Evolutionary conservation across 2,888 invertebrate genomes (phyloP).

Genomic region (Metallyticus violacea): DNA sequence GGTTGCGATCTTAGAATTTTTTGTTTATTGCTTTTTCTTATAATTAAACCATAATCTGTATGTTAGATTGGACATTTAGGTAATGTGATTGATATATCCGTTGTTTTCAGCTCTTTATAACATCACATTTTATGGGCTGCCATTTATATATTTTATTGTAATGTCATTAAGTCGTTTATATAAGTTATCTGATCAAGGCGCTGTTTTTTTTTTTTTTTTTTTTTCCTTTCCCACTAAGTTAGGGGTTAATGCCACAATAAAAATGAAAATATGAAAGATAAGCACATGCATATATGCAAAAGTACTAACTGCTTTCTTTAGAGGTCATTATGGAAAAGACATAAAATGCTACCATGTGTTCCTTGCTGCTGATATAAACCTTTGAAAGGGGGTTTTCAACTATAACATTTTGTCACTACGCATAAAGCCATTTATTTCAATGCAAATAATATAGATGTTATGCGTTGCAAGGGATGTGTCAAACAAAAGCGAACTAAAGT

Average conservation of each 20-base stretch:
- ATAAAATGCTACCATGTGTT: background rate
- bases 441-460: too few relatives aligned
- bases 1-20: too few relatives aligned
- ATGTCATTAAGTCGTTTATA: background rate
- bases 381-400: too few relatives aligned
- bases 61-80: too few relatives aligned
- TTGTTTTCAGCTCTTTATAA: background rate
- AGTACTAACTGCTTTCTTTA: background rate
- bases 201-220: too few relatives aligned
- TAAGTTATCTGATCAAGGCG: background rate
- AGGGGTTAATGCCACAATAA: background rate
- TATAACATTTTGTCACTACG: background rate
- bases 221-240: background rate
- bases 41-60: too few relatives aligned
- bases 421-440: too few relatives aligned
- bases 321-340: background rate
- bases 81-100: background rate
- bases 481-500: too few relatives aligned
- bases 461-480: too few relatives aligned
- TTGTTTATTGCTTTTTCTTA: too few relatives aligned
- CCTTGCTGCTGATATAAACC: background rate
- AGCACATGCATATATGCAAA: background rate
- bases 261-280: background rate
- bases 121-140: background rate
- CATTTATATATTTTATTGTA: background rate